Evolutionary conservation across 1,140 invertebrate species (phyloP).

Genomic region (Amyelois transitella): DNA sequence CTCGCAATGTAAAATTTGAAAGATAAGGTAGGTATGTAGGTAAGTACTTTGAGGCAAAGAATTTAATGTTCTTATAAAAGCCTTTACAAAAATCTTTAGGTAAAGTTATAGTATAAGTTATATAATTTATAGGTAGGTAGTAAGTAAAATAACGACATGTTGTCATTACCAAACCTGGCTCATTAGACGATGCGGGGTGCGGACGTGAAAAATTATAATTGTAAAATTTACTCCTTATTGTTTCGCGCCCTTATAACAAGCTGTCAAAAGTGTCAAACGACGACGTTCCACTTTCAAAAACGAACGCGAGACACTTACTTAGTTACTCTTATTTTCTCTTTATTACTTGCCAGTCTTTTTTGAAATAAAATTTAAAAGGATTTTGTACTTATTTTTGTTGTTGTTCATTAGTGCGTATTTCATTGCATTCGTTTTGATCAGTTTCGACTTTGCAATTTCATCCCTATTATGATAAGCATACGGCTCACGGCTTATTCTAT

Average conservation of each 20-base stretch:
- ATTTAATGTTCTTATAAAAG: too few relatives aligned
- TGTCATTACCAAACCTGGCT: too few relatives aligned
- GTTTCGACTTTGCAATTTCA: not conserved
- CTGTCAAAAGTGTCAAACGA: conserved; percentile 8
- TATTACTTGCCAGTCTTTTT: not conserved
- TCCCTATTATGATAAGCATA: not conserved
- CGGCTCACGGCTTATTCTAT: not conserved
- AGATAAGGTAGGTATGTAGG: too few relatives aligned
- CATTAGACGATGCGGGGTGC: too few relatives aligned
- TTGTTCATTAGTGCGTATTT: conserved; percentile 1
- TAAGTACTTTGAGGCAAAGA: too few relatives aligned
- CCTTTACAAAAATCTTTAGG: too few relatives aligned
- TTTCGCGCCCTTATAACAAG: not conserved
- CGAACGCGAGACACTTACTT: conserved; percentile 5
- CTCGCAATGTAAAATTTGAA: too few relatives aligned
- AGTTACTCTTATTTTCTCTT: not conserved
- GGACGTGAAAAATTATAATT: too few relatives aligned
- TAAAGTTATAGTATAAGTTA: too few relatives aligned
- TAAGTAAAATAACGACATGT: not conserved
- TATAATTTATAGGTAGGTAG: too few relatives aligned
- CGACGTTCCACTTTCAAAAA: conserved; percentile 16
- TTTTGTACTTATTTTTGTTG: not conserved
- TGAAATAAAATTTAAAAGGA: not conserved
- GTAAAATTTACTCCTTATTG: not conserved
- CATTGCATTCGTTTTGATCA: not conserved